Conservation (phyloP, 2,797 vertebrate species). For the Pipistrellus pipistrellus region DNA sequence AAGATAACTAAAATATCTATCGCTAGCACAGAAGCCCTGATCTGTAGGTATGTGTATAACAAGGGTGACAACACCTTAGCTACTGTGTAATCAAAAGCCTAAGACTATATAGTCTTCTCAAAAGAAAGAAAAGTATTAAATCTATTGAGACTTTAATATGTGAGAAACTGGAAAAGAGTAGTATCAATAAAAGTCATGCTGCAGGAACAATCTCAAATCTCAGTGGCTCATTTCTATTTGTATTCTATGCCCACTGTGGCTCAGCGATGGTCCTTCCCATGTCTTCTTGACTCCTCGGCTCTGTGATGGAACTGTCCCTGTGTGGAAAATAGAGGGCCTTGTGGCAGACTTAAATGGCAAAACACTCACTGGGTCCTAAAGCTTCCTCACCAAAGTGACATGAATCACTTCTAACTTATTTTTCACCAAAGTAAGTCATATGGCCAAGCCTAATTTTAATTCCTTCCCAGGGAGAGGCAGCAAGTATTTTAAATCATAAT, state of each 20-base stretch:
- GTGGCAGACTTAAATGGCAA: neutral
- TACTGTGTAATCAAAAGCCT: neutral
- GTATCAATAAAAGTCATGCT: neutral
- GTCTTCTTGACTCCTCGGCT: neutral
- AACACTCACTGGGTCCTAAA: neutral
- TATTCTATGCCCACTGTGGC: neutral
- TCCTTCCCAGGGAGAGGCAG: neutral
- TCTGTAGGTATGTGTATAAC: neutral
- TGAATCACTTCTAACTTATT: neutral
- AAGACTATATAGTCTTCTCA: neutral
- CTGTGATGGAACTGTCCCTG: neutral
- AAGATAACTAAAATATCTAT: neutral
- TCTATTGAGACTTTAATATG: neutral
- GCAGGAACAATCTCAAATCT: neutral
- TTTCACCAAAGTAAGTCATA: neutral
- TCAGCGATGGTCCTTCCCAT: neutral
- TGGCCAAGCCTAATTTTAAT: neutral
- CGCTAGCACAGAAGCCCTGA: neutral
- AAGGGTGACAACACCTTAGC: neutral
- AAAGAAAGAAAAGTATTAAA: neutral
- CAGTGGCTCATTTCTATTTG: neutral
- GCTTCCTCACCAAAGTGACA: neutral
- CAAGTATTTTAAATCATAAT: neutral
- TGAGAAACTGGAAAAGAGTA: neutral
- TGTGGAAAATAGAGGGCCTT: neutral